Base-by-base conservation (phyloP, 2,888 invertebrate genomes). In the Lasioglossum lativentre region DNA sequence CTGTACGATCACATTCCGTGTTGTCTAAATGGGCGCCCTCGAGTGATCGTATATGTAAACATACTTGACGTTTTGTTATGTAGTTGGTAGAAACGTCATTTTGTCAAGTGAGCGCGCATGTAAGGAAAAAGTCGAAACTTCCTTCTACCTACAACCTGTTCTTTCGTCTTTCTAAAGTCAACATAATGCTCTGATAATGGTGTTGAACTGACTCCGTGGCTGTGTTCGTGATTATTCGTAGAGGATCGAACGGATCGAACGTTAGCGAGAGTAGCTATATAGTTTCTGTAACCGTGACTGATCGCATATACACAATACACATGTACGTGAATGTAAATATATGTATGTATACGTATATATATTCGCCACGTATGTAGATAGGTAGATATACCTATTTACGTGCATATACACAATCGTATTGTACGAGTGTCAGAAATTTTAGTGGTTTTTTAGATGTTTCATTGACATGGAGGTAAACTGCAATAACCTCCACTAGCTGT, bases 381-480 rank as follows among this genome's bases (percentile, higher is more conserved):
- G 27, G 63, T 47, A 47, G 47, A 47, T 47, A 47, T 47, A 56
- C 12, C 56, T n/a, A 6, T 3, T 3, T 38, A 74, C 42, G 74
- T 63, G 63, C 42, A 23, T 74, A 75, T 45, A 23, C 40, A 73
- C 74, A 23, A 82, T 66, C 27, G 23, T 47, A n/a, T 66, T 42
- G 23, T 52, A 45, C 72, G 59, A 75, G 42, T 68, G 59, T 70
- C 80, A 72, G 77, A 73, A 77, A 75, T 75, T 78, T 83, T 72
- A 70, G 71, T 70, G 40, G 88, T 87, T 88, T n/a, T 91, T 82
- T 88, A 88, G 86, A 90, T 91, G 80, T 90, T 92, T 90, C 87
- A 88, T 82, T 86, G 82, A 81, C 87, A 88, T 81, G 85, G 85
- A 91, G 89, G 90, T 92, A 90, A 89, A 88, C 90, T 87, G 78